These are phyloP conservation scores for Cirrhinus molitorella DNA, from an alignment of 2,797 vertebrate species.

Conservation along the genomic window DNA sequence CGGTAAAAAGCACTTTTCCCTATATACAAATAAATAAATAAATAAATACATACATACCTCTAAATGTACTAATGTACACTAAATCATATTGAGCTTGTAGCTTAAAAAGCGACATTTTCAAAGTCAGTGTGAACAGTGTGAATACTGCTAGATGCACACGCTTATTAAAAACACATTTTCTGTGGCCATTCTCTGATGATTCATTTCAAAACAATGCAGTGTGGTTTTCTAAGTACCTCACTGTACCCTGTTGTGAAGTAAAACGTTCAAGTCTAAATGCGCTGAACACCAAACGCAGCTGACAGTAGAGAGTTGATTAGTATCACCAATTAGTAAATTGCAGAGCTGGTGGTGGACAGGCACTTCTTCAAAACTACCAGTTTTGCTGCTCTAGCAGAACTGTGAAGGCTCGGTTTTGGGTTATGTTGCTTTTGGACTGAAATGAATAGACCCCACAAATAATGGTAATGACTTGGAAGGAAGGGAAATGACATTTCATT, in stretches of 20 bases:
- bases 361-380: slow-evolving; percentile 40
- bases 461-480: slow-evolving; percentile 7
- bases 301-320: slow-evolving; percentile 35
- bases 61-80: background rate
- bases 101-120: background rate
- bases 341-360: background rate
- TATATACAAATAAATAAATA: background rate
- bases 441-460: slow-evolving; percentile 29
- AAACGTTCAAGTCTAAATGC: background rate
- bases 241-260: background rate
- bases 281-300: slow-evolving; percentile 10
- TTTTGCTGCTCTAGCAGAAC: slow-evolving; percentile 37
- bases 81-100: background rate
- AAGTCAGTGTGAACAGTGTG: background rate
- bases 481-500: slow-evolving; percentile 32
- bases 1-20: background rate
- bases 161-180: background rate
- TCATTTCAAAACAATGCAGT: background rate
- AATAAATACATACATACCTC: too few species aligned
- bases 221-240: background rate
- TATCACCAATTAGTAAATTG: slow-evolving; percentile 49
- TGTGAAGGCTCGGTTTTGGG: background rate
- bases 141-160: background rate
- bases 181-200: background rate
- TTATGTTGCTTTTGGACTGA: slow-evolving; percentile 16